phyloP scores from a whole-genome alignment of 92 coral and sea anemone genomes.

The Heteractis magnifica region DNA sequence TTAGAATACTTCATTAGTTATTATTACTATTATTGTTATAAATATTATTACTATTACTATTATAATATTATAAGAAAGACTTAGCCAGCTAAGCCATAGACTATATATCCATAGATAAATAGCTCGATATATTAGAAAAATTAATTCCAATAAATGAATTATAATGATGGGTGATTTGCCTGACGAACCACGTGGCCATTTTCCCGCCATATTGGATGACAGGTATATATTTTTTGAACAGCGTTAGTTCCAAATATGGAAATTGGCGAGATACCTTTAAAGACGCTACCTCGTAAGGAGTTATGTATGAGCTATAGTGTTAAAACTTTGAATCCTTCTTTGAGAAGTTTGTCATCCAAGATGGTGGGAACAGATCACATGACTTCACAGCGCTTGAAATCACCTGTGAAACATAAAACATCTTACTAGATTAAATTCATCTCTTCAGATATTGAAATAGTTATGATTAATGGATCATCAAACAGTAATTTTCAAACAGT shows the following conservation, averaged over 20 bases:
- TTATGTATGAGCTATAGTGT: too few species aligned
- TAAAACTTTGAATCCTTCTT: too few species aligned
- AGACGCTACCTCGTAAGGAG: too few species aligned
- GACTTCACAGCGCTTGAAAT: background rate
- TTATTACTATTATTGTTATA: background rate
- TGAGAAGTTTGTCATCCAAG: background rate
- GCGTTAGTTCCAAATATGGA: background rate
- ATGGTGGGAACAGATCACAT: background rate
- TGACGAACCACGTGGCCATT: background rate
- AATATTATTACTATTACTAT: background rate
- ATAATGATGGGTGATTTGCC: background rate
- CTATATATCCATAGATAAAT: background rate
- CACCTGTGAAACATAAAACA: background rate
- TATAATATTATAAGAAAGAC: background rate
- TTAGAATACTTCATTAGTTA: background rate
- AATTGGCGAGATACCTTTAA: too few species aligned
- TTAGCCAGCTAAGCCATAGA: slow-evolving; percentile 4
- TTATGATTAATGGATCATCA: too few species aligned
- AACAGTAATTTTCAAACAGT: too few species aligned
- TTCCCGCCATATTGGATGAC: background rate
- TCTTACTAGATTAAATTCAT: background rate
- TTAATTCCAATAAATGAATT: background rate
- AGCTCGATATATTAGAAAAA: background rate
- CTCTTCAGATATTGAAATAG: too few species aligned
- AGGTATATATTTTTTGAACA: background rate